A percentile compares a stretch with the other conserved stretches of the same genome.
Evolutionary conservation across 2,888 invertebrate genomes (phyloP).

Genomic region (Iphiclides podalirius): DNA sequence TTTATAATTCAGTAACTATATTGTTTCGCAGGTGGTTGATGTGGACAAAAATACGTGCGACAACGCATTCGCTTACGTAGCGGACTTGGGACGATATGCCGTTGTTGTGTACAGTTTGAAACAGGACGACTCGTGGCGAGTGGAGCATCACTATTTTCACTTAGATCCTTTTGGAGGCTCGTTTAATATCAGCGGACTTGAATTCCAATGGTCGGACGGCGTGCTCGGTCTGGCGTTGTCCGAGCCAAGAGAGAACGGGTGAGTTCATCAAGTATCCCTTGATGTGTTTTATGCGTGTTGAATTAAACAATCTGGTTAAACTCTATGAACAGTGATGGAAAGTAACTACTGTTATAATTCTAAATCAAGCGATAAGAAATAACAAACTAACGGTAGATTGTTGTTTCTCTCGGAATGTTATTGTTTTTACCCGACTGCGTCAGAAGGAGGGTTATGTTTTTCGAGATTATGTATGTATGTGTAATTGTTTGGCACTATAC

Average conservation of each 20-base stretch:
- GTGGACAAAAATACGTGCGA: conserved; percentile 84
- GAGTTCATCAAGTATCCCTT: conserved; percentile 37
- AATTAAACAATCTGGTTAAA: conserved; percentile 30
- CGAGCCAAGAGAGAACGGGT: conserved; percentile 79
- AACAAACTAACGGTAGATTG: too few relatives aligned
- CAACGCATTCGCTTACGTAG: conserved; percentile 87
- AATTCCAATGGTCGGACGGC: conserved; percentile 93
- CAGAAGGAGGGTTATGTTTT: too few relatives aligned
- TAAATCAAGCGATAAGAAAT: conserved; percentile 3
- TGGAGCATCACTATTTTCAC: conserved; percentile 90
- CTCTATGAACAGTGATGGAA: conserved; percentile 21
- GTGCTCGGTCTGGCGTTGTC: conserved; percentile 87
- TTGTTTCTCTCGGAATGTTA: too few relatives aligned
- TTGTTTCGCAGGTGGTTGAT: conserved; percentile 84
- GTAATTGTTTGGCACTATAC: too few relatives aligned
- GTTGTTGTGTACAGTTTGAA: conserved; percentile 88
- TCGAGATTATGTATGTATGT: too few relatives aligned
- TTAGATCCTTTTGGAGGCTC: conserved; percentile 89
- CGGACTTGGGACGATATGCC: conserved; percentile 88
- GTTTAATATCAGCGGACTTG: conserved; percentile 87
- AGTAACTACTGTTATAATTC: neutral
- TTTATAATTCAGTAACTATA: too few relatives aligned
- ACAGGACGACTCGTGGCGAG: conserved; percentile 87
- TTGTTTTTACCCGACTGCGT: too few relatives aligned
- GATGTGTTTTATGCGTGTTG: conserved; percentile 29